Percentiles rank a stretch among this genome's conserved stretches.
Evolutionary conservation across 2,888 invertebrate species (phyloP).

Genomic region (Lasioglossum malachurum): DNA sequence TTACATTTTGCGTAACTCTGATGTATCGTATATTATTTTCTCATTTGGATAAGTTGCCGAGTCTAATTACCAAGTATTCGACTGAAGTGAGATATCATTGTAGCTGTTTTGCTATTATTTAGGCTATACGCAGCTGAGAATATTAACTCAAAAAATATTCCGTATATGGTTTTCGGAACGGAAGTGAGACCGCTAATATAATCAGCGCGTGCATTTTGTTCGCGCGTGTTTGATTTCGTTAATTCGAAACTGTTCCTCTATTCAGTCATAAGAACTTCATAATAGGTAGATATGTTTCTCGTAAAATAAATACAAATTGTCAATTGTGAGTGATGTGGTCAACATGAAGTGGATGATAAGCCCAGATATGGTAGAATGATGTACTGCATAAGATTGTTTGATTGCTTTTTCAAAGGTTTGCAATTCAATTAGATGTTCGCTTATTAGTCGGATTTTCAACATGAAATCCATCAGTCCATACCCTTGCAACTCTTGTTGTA

Average conservation of each 20-base stretch:
- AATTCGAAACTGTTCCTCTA: not conserved
- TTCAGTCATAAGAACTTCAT: not conserved
- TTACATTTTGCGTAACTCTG: too few species aligned
- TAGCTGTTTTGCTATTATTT: not conserved
- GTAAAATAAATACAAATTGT: not conserved
- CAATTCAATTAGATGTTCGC: too few species aligned
- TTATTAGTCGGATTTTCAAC: too few species aligned
- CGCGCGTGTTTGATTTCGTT: not conserved
- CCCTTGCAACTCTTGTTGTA: too few species aligned
- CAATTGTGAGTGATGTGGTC: too few species aligned
- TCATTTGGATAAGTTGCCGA: not conserved
- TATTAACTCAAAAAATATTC: not conserved
- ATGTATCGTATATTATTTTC: not conserved
- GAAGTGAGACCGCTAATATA: constrained; percentile 1
- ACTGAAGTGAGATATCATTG: not conserved
- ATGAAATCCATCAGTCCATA: too few species aligned
- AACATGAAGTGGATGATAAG: too few species aligned
- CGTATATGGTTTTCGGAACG: not conserved
- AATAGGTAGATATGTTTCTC: not conserved
- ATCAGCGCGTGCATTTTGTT: constrained; percentile 2
- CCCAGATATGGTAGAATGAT: too few species aligned
- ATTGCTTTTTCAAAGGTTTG: too few species aligned
- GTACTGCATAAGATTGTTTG: too few species aligned
- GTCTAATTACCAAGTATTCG: too few species aligned
- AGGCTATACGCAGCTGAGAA: not conserved